phyloP scores from a whole-genome alignment of 2,888 invertebrate genomes.

The Physocephala rufipes region DNA sequence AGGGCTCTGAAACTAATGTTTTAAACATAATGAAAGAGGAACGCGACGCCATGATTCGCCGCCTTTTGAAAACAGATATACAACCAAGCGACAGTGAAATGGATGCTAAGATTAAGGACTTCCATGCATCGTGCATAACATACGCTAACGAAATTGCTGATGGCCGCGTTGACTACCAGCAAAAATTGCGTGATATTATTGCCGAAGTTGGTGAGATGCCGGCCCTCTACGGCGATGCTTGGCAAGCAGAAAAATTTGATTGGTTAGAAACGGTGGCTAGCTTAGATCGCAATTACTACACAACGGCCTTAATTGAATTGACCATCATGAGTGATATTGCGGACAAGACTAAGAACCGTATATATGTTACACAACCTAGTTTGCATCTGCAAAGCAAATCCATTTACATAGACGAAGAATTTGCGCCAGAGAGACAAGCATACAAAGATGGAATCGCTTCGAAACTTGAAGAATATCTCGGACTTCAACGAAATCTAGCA shows the following conservation, averaged over 20 bases:
- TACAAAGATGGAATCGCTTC: constrained; percentile 33
- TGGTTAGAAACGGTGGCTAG: constrained; percentile 52
- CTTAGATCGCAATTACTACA: constrained; percentile 47
- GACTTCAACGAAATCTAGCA: constrained; percentile 44
- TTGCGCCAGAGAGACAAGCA: constrained; percentile 28
- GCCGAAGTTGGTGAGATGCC: constrained; percentile 56
- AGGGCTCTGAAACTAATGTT: constrained; percentile 46
- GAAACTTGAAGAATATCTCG: constrained; percentile 39
- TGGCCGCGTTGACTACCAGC: neutral
- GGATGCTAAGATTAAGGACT: constrained; percentile 56
- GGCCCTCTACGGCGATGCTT: constrained; percentile 45
- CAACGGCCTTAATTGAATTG: constrained; percentile 45
- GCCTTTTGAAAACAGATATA: constrained; percentile 42
- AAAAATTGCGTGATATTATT: constrained; percentile 43
- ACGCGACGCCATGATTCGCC: constrained; percentile 50
- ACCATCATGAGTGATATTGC: constrained; percentile 45
- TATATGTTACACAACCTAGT: constrained; percentile 45
- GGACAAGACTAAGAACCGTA: constrained; percentile 43
- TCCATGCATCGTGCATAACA: constrained; percentile 55
- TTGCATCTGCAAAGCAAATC: constrained; percentile 44
- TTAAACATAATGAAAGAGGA: constrained; percentile 52
- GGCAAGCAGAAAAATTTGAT: constrained; percentile 52
- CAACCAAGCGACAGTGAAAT: constrained; percentile 46
- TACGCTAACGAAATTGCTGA: neutral
- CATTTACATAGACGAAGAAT: constrained; percentile 47